These are phyloP conservation scores for Cercocebus atys DNA, from an alignment of 2,113 vertebrate species.

Conservation along the genomic window DNA sequence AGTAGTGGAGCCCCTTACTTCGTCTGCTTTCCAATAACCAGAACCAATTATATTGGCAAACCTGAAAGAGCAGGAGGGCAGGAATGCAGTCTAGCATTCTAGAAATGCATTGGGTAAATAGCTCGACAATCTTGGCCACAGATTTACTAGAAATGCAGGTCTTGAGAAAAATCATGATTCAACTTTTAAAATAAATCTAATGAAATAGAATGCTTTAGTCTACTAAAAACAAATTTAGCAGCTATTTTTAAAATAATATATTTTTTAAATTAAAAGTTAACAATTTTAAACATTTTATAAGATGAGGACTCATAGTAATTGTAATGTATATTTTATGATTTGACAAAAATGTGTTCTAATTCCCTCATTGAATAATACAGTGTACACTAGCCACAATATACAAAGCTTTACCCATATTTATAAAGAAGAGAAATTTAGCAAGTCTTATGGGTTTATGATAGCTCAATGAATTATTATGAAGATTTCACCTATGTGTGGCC, in stretches of 20 bases:
- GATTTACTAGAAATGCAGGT: background rate
- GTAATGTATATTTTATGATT: background rate
- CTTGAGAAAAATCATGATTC: background rate
- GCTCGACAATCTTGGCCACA: background rate
- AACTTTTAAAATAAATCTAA: constrained; percentile 26
- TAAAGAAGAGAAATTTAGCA: background rate
- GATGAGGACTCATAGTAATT: background rate
- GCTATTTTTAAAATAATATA: background rate
- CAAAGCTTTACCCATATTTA: background rate
- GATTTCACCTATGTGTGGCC: background rate
- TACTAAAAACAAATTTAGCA: background rate
- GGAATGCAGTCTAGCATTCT: background rate
- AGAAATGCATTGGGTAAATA: background rate
- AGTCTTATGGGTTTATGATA: background rate
- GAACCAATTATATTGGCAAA: background rate
- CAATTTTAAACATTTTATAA: constrained; percentile 23
- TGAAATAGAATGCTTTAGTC: constrained; percentile 32
- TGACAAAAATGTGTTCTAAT: background rate
- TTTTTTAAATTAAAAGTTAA: background rate
- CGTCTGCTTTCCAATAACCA: background rate
- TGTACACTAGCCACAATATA: background rate
- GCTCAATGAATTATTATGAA: background rate
- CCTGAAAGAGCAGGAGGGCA: background rate
- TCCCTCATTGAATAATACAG: background rate
- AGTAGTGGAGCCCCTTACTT: background rate